These are phyloP conservation scores for Stenodema calcarata DNA, from an alignment of 2,888 invertebrate species.

Conservation along the genomic window DNA sequence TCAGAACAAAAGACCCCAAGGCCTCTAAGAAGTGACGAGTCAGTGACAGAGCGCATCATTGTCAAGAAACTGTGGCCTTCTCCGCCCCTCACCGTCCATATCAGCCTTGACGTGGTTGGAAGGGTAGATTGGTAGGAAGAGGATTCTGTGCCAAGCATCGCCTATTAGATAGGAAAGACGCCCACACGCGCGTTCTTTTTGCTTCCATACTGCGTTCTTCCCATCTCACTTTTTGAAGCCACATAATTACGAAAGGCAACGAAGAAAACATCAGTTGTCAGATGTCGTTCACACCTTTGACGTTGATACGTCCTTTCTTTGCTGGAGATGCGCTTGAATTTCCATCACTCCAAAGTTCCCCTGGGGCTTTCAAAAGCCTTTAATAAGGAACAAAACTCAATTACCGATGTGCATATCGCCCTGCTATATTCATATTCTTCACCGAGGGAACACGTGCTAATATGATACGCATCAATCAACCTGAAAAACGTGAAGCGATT, in stretches of 20 bases:
- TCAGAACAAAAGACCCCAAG: conserved; percentile 33
- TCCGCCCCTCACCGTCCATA: neutral
- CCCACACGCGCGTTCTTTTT: conserved; percentile 14
- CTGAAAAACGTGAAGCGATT: conserved; percentile 25
- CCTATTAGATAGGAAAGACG: conserved; percentile 19
- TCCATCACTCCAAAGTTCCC: conserved; percentile 13
- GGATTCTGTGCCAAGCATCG: conserved; percentile 7
- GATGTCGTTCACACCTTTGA: conserved; percentile 50
- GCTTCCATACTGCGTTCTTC: neutral
- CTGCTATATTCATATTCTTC: conserved; percentile 18
- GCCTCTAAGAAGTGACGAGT: conserved; percentile 44
- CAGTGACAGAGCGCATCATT: conserved; percentile 48
- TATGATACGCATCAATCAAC: conserved; percentile 45
- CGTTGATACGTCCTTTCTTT: conserved; percentile 20
- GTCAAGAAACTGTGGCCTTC: conserved; percentile 24
- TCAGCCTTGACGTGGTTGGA: neutral
- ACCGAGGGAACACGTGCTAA: conserved; percentile 27
- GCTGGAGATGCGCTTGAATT: neutral
- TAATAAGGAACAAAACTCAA: conserved; percentile 47
- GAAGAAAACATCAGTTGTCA: conserved; percentile 52
- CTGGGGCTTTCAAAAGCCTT: conserved; percentile 26
- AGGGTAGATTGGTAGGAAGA: conserved; percentile 7
- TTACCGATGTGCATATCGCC: conserved; percentile 42
- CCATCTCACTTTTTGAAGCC: conserved; percentile 34
- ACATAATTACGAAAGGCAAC: conserved; percentile 49